Conservation (phyloP, 2,113 vertebrate species). For the Hyperoodon ampullatus region DNA sequence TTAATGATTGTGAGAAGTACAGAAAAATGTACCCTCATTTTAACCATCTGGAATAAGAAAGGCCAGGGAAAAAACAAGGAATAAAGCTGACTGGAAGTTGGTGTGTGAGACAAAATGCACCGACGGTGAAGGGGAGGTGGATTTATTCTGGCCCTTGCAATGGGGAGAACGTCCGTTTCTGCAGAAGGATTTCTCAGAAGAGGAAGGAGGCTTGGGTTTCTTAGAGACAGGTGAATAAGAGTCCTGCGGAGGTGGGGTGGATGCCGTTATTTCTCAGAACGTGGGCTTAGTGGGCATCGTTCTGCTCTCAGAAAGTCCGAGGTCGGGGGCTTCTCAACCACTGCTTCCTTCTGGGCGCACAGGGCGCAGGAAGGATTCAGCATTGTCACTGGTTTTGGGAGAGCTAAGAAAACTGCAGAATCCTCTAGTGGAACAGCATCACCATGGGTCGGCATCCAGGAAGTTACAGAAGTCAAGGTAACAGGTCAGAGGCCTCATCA, state of each 20-base stretch:
- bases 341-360: neutral
- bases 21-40: neutral
- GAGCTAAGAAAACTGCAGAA: neutral
- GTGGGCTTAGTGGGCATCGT: no score
- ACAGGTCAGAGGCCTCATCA: neutral
- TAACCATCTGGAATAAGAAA: neutral
- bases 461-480: neutral
- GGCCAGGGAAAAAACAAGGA: neutral
- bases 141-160: neutral
- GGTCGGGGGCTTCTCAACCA: neutral
- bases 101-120: neutral
- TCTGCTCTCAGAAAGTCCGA: neutral
- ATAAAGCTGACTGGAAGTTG: neutral
- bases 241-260: neutral
- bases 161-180: neutral
- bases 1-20: neutral
- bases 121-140: no score
- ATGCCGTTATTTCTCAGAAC: accelerated
- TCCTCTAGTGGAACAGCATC: neutral
- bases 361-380: neutral
- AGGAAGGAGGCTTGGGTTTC: neutral
- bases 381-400: neutral
- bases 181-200: neutral
- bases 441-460: neutral
- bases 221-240: neutral